Conservation (phyloP, 2,888 invertebrate genomes). For the Ctenicera cuprea region DNA sequence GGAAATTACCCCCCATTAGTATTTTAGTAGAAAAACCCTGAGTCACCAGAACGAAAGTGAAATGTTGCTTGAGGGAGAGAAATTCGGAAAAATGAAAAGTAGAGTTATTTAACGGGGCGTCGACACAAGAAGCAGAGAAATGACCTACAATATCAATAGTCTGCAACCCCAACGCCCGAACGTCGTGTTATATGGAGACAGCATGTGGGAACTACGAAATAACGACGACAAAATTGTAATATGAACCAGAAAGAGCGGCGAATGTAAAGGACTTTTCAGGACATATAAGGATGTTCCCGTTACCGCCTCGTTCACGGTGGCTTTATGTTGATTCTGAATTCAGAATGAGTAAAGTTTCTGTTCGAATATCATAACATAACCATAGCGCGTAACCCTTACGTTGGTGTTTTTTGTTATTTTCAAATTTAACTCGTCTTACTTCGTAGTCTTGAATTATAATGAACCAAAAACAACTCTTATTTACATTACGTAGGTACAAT, state of each 20-base stretch:
- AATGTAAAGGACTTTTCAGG: conserved; percentile 44
- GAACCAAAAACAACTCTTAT: not conserved
- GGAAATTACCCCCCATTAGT: not conserved
- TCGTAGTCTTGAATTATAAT: conserved; percentile 14
- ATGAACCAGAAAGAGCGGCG: conserved; percentile 42
- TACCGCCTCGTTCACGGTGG: conserved; percentile 35
- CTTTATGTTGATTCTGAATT: conserved; percentile 45
- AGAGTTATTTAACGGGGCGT: conserved; percentile 16
- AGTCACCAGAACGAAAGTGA: conserved; percentile 7
- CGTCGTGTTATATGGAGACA: conserved; percentile 25
- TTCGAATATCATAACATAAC: conserved; percentile 31
- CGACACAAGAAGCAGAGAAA: conserved; percentile 32
- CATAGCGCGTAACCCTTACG: conserved; percentile 16
- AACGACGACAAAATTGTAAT: conserved; percentile 41
- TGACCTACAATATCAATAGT: conserved; percentile 42
- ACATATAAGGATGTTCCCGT: conserved; percentile 43
- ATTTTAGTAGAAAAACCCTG: not conserved
- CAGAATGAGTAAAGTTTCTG: conserved; percentile 36
- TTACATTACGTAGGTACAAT: not conserved
- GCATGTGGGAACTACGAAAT: conserved; percentile 34
- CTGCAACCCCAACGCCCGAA: conserved; percentile 28
- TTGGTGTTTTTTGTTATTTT: conserved; percentile 10
- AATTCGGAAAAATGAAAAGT: conserved; percentile 26
- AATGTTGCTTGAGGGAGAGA: conserved; percentile 8
- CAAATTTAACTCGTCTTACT: conserved; percentile 2